Conservation (phyloP, 2,888 invertebrate species). For the Teinopalpus imperialis region DNA sequence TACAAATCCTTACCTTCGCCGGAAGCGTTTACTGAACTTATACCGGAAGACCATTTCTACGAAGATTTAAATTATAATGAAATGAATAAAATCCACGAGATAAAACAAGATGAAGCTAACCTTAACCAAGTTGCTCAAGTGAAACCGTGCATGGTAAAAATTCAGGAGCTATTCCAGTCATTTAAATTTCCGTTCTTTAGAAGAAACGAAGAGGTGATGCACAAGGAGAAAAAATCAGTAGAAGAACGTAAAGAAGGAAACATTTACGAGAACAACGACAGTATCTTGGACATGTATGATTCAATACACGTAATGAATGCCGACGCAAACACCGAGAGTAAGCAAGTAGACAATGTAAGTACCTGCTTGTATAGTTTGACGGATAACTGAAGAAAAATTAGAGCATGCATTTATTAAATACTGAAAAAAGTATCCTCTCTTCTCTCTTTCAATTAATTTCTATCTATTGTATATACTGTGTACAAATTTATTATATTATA, state of each 20-base stretch:
- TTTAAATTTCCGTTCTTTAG: constrained; percentile 68
- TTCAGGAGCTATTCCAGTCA: constrained; percentile 67
- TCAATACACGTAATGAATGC: constrained; percentile 54
- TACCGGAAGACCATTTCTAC: constrained; percentile 67
- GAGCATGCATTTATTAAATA: no score
- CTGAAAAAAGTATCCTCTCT: no score
- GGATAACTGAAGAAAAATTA: no score
- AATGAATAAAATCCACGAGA: constrained; percentile 39
- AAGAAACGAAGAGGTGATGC: constrained; percentile 42
- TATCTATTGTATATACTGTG: no score
- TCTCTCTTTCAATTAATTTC: no score
- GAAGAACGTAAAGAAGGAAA: constrained; percentile 32
- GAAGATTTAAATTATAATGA: constrained; percentile 71
- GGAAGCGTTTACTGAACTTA: constrained; percentile 52
- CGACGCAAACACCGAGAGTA: constrained; percentile 26
- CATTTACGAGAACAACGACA: constrained; percentile 62
- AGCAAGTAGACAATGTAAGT: constrained; percentile 35
- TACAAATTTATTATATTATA: no score
- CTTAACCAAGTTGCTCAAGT: constrained; percentile 30
- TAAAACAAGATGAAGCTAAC: constrained; percentile 26
- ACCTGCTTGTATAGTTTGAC: not conserved
- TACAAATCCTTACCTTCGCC: constrained; percentile 57
- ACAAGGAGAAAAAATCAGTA: constrained; percentile 28
- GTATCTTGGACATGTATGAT: constrained; percentile 62
- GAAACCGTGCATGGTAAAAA: constrained; percentile 62